phyloP scores from a whole-genome alignment of 2,797 vertebrate species.

The Pseudotriccus pelzelni region DNA sequence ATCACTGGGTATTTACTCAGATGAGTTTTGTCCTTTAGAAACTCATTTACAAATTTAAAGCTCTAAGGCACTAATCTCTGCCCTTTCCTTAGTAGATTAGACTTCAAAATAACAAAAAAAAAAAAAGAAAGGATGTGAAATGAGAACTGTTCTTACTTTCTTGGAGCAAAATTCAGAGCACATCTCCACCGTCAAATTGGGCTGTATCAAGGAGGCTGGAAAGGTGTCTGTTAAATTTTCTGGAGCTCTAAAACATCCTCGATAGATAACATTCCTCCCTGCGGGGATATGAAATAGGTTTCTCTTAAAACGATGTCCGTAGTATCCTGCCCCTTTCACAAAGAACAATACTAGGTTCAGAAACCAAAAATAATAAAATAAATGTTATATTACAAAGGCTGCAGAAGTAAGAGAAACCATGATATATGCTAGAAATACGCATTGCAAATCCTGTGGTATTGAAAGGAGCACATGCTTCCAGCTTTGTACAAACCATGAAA shows the following conservation, averaged over 20 bases:
- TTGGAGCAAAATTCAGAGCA: slow-evolving; percentile 93
- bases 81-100: not conserved
- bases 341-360: not conserved
- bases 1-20: slow-evolving; percentile 10
- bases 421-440: not conserved
- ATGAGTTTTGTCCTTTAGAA: slow-evolving; percentile 23
- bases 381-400: not conserved
- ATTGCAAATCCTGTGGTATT: not conserved
- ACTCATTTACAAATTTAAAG: slow-evolving; percentile 44
- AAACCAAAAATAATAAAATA: not conserved
- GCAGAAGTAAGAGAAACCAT: not conserved
- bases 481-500: not conserved
- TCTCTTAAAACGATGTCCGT: not conserved
- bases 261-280: slow-evolving; percentile 86
- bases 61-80: slow-evolving; percentile 18
- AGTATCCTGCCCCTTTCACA: not conserved
- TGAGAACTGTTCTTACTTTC: slow-evolving; percentile 81
- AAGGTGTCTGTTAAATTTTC: slow-evolving; percentile 82
- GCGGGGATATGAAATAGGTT: slow-evolving; percentile 54
- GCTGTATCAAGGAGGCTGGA: slow-evolving; percentile 79
- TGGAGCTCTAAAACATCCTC: slow-evolving; percentile 89
- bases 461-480: not conserved
- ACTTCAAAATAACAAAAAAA: not conserved
- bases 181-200: slow-evolving; percentile 86
- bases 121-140: not conserved